These are phyloP conservation scores for Drosophila mimica DNA, from an alignment of 2,888 invertebrate species.

Conservation along the genomic window DNA sequence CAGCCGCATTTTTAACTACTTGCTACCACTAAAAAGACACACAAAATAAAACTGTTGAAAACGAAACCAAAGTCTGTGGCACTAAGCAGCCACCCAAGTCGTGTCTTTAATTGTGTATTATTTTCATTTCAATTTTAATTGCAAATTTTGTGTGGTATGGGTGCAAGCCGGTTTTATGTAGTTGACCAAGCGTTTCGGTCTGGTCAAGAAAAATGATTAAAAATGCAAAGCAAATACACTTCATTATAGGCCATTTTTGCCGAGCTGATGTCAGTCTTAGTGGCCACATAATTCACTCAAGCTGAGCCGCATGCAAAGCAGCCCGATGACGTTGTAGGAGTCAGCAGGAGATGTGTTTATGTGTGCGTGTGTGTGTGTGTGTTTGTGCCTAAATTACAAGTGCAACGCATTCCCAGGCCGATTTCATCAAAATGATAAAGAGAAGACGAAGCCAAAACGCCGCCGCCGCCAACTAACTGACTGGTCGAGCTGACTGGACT, in stretches of 20 bases:
- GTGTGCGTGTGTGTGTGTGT: slow-evolving; percentile 36
- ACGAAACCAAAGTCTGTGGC: slow-evolving; percentile 31
- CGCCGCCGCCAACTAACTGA: slow-evolving; percentile 54
- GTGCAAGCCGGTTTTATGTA: slow-evolving; percentile 25
- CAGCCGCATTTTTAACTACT: slow-evolving; percentile 59
- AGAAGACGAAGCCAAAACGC: slow-evolving; percentile 58
- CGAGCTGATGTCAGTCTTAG: slow-evolving; percentile 63
- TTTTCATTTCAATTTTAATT: slow-evolving; percentile 79
- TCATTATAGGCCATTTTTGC: slow-evolving; percentile 77
- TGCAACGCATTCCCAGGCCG: slow-evolving; percentile 81
- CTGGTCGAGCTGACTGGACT: slow-evolving; percentile 39
- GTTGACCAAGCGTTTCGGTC: not conserved
- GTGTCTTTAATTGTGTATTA: slow-evolving; percentile 72
- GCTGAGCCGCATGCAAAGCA: slow-evolving; percentile 68
- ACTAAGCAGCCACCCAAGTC: slow-evolving; percentile 29
- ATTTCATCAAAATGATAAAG: slow-evolving; percentile 80
- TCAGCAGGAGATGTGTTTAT: slow-evolving; percentile 13
- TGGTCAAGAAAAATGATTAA: slow-evolving; percentile 57
- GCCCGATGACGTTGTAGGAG: slow-evolving; percentile 45
- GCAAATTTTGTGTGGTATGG: slow-evolving; percentile 61
- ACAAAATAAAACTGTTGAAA: slow-evolving; percentile 44
- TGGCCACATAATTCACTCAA: slow-evolving; percentile 74
- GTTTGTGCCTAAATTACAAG: slow-evolving; percentile 67
- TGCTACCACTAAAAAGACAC: slow-evolving; percentile 19
- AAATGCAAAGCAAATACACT: slow-evolving; percentile 77